Conservation (phyloP, 1,140 invertebrate genomes). For the Archivesica marissinica region DNA sequence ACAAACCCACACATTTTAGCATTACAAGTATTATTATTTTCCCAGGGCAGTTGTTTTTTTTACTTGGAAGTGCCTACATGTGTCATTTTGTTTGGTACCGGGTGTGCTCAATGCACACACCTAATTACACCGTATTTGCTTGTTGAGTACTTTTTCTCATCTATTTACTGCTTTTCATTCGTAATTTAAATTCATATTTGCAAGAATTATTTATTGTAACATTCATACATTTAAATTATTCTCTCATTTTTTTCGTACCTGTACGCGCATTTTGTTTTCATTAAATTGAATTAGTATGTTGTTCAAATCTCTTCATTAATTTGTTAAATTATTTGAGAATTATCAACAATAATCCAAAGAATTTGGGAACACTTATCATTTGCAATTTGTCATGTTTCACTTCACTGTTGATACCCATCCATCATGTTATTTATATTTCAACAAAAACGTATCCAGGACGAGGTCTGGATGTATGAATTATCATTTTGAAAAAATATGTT, state of each 20-base stretch:
- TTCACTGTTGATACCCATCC: conserved; percentile 51
- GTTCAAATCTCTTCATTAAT: conserved; percentile 53
- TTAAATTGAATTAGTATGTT: conserved; percentile 18
- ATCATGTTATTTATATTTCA: conserved; percentile 60
- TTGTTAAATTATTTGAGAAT: conserved; percentile 56
- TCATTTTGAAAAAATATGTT: conserved; percentile 55
- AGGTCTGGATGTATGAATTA: conserved; percentile 44
- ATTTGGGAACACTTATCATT: conserved; percentile 55
- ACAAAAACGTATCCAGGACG: conserved; percentile 35
- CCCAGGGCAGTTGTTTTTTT: conserved; percentile 57
- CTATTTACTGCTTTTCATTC: conserved; percentile 43
- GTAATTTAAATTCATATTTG: conserved; percentile 50
- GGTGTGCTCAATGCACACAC: conserved; percentile 49
- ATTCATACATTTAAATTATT: conserved; percentile 59
- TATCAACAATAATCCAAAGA: conserved; percentile 48
- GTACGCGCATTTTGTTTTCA: conserved; percentile 23
- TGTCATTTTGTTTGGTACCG: conserved; percentile 39
- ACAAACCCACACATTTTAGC: conserved; percentile 24
- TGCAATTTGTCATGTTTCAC: conserved; percentile 9
- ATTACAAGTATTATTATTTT: conserved; percentile 32
- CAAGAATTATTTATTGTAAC: conserved; percentile 52
- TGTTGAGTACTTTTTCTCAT: not conserved
- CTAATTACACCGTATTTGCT: conserved; percentile 44
- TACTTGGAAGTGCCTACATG: conserved; percentile 45
- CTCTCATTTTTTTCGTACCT: conserved; percentile 34